A percentile compares a stretch with the other conserved stretches of the same genome.
phyloP scores from a whole-genome alignment of 2,797 vertebrate genomes.

The Lates japonicus region DNA sequence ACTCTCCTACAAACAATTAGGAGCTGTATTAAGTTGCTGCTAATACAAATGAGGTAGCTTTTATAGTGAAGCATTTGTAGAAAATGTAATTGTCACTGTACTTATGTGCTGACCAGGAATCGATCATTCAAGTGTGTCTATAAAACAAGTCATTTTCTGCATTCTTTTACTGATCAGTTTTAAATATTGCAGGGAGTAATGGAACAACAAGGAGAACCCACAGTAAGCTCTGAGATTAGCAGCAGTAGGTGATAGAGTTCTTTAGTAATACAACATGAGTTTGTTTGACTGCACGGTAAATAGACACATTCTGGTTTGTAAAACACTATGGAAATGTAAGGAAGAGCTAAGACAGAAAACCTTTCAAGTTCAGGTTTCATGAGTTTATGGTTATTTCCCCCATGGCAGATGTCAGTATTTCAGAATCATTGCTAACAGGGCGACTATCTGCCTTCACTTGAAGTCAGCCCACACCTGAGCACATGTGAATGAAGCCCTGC shows the following conservation, averaged over 20 bases:
- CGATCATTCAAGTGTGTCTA: background rate
- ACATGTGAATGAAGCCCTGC: constrained; percentile 57
- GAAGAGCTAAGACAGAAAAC: background rate
- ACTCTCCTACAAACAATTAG: background rate
- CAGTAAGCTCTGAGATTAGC: background rate
- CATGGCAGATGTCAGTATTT: constrained; percentile 1
- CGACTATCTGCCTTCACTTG: constrained; percentile 46
- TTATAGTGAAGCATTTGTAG: background rate
- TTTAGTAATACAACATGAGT: background rate
- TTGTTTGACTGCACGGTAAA: constrained; percentile 5
- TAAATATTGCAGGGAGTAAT: background rate
- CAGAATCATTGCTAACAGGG: constrained; percentile 10
- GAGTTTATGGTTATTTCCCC: background rate
- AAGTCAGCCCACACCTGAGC: constrained; percentile 46
- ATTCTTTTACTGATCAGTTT: background rate
- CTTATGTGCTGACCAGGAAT: background rate
- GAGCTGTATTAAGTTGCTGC: background rate
- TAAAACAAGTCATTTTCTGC: background rate
- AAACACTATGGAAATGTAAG: background rate
- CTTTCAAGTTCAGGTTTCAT: background rate
- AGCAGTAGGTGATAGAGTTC: background rate
- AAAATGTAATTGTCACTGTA: background rate
- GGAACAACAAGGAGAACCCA: background rate
- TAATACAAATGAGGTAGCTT: background rate
- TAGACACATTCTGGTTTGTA: background rate